Evolutionary conservation across 2,797 vertebrate species (phyloP).

Genomic region (Cyclura pinguis): DNA sequence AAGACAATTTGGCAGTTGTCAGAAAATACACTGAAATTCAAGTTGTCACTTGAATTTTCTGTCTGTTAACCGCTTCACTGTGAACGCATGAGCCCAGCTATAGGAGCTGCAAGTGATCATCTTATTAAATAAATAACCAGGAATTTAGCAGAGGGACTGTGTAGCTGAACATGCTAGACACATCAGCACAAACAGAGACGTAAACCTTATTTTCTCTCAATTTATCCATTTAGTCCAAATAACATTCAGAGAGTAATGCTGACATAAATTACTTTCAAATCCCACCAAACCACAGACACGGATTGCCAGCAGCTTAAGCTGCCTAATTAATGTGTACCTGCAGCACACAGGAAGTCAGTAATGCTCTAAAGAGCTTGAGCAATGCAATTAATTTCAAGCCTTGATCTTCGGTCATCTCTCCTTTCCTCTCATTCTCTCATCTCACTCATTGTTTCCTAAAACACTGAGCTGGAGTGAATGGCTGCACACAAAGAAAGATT

Average conservation of each 20-base stretch:
- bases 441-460: constrained; percentile 23
- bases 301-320: constrained; percentile 22
- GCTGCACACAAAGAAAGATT: constrained; percentile 52
- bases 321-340: constrained; percentile 11
- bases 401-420: constrained; percentile 35
- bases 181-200: constrained; percentile 51
- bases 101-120: constrained; percentile 12
- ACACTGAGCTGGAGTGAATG: constrained; percentile 50
- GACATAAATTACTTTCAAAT: constrained; percentile 50
- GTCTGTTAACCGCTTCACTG: constrained; percentile 1
- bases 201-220: constrained; percentile 44
- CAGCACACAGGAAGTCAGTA: neutral
- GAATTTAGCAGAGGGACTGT: constrained; percentile 29
- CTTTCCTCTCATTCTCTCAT: constrained; percentile 49
- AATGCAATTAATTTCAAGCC: constrained; percentile 50
- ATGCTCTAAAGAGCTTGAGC: constrained; percentile 44
- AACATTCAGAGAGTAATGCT: constrained; percentile 42
- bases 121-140: constrained; percentile 40
- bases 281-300: constrained; percentile 52
- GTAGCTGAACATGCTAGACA: constrained; percentile 33
- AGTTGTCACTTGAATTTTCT: neutral
- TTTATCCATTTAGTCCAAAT: constrained; percentile 51
- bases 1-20: neutral
- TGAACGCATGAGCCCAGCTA: neutral
- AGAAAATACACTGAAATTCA: neutral